phyloP scores from a whole-genome alignment of 2,113 vertebrate species.

The Mesembrinibis cayennensis region DNA sequence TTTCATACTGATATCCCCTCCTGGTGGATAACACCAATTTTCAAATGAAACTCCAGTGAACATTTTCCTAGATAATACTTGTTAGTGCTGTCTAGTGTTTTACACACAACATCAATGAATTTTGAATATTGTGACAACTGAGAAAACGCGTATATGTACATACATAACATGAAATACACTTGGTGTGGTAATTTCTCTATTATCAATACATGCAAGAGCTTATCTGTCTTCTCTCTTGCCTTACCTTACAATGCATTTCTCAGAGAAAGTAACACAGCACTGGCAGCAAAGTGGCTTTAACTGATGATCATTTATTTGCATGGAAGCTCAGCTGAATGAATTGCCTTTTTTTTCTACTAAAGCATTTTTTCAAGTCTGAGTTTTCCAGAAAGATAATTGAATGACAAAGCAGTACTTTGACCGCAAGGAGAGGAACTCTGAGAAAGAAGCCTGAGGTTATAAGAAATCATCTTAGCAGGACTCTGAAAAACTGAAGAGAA shows the following conservation, averaged over 20 bases:
- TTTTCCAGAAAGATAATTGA: background rate
- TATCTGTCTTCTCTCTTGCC: background rate
- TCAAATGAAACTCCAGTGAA: background rate
- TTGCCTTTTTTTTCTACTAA: background rate
- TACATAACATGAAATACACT: background rate
- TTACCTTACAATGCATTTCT: background rate
- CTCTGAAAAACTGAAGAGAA: background rate
- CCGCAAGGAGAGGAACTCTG: background rate
- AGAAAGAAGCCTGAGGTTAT: background rate
- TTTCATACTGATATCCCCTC: background rate
- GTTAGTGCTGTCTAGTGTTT: background rate
- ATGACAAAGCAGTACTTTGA: background rate
- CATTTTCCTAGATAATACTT: background rate
- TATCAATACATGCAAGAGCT: background rate
- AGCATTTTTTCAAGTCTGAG: background rate
- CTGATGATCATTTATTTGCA: background rate
- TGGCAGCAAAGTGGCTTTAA: background rate
- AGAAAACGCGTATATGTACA: fast-evolving
- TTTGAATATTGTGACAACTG: background rate
- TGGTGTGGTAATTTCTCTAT: background rate
- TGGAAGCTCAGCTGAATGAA: background rate
- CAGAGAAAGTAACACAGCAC: background rate
- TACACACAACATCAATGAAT: background rate
- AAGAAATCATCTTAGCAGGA: background rate
- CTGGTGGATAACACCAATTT: background rate